Evolutionary conservation across 35 echinoderm and acorn worm genomes (phyloP).

Genomic region (Heliocidaris tuberculata): DNA sequence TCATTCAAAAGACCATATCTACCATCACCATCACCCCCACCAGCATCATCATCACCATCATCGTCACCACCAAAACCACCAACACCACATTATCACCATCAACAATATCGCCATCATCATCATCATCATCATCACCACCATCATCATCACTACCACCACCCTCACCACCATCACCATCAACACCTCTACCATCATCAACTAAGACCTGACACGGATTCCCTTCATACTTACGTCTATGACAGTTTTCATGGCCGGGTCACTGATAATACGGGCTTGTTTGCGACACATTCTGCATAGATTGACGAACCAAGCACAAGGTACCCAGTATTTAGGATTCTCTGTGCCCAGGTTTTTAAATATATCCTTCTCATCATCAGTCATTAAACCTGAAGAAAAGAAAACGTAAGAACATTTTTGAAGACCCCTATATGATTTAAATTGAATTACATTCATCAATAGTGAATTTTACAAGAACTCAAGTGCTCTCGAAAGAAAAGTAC

Average conservation of each 20-base stretch:
- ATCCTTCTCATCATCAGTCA: constrained; percentile 89
- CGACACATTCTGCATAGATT: constrained; percentile 71
- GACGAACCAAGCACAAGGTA: constrained; percentile 94
- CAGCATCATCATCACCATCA: no score
- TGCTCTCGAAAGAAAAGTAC: not conserved
- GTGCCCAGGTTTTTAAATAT: constrained; percentile 81
- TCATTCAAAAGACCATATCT: not conserved
- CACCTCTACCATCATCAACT: not conserved
- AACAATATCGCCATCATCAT: no score
- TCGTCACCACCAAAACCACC: no score
- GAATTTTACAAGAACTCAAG: not conserved
- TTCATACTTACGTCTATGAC: constrained; percentile 91
- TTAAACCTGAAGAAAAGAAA: constrained; percentile 72
- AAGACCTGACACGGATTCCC: not conserved
- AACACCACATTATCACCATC: no score
- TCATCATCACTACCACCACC: not conserved
- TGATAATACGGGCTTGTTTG: constrained; percentile 82
- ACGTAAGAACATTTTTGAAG: not conserved
- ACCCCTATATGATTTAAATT: not conserved
- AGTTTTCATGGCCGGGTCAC: constrained; percentile 94
- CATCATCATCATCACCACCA: not conserved
- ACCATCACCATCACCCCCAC: no score
- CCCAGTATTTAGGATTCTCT: constrained; percentile 91
- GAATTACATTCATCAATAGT: not conserved
- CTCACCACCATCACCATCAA: not conserved